Percentiles rank a stretch among this genome's conserved stretches.
These are phyloP conservation scores for Bergia sp. DNA, from an alignment of 92 coral and sea anemone genomes.

Conservation along the genomic window DNA sequence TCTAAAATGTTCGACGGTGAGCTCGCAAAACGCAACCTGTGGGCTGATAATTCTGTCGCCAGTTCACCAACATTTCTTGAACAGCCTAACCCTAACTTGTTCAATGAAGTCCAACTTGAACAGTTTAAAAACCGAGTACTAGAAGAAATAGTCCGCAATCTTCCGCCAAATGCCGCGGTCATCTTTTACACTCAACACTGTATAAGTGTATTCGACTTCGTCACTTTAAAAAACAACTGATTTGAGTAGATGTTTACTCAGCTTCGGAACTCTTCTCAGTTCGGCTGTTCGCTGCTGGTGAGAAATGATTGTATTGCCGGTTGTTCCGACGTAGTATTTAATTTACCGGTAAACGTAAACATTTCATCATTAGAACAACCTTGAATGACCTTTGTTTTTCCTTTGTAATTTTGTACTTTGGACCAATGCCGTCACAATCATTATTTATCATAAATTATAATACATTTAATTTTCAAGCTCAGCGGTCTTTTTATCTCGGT, in stretches of 20 bases:
- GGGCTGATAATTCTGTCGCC: background rate
- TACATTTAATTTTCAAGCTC: background rate
- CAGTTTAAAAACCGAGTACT: background rate
- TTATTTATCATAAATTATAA: too few relatives aligned
- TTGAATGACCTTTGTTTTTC: background rate
- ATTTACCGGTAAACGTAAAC: background rate
- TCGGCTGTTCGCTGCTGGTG: background rate
- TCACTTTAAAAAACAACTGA: too few relatives aligned
- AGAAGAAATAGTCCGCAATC: background rate
- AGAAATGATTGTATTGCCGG: background rate
- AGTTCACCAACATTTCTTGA: background rate
- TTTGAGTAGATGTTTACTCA: too few relatives aligned
- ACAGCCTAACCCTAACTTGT: background rate
- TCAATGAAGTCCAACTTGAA: background rate
- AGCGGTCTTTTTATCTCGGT: too few relatives aligned
- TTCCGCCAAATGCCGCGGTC: background rate
- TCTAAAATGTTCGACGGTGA: background rate
- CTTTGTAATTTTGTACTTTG: background rate
- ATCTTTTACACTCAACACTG: too few relatives aligned
- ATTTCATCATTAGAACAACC: background rate
- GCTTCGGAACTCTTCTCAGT: too few relatives aligned
- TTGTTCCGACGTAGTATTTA: background rate
- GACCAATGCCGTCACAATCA: background rate
- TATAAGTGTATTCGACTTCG: too few relatives aligned
- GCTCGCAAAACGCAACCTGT: background rate